Conservation (phyloP, 2,797 vertebrate species). For the Myotis vivesi region DNA sequence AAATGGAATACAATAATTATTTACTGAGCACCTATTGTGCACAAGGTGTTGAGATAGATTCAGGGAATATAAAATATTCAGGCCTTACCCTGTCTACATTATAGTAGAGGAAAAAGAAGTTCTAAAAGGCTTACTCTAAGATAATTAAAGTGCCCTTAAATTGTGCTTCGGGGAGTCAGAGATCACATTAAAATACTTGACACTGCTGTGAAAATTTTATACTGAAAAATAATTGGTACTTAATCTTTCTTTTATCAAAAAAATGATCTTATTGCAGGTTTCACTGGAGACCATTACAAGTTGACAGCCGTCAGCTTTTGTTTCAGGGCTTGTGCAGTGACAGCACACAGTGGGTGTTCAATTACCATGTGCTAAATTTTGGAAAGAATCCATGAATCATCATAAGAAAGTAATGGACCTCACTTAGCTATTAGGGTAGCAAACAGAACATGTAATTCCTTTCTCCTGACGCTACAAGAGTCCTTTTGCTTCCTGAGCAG, state of each 20-base stretch:
- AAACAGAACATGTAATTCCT: background rate
- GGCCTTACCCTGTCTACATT: background rate
- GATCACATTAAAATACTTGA: constrained; percentile 44
- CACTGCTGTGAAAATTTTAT: constrained; percentile 23
- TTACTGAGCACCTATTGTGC: background rate
- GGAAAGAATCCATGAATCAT: constrained; percentile 34
- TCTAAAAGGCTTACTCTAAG: background rate
- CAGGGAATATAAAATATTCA: background rate
- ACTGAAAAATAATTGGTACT: constrained; percentile 53
- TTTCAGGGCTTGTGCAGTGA: background rate
- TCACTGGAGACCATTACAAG: constrained; percentile 31
- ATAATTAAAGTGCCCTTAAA: background rate
- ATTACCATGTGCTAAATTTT: constrained; percentile 25
- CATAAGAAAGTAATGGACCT: background rate
- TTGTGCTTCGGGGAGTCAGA: background rate
- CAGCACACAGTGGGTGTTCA: constrained; percentile 61
- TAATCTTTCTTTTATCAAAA: constrained; percentile 46
- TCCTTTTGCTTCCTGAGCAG: constrained; percentile 28
- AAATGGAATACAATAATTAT: background rate
- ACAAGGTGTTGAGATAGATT: background rate
- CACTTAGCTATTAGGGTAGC: background rate
- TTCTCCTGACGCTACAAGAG: constrained; percentile 20
- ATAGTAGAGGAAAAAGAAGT: background rate
- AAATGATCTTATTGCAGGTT: constrained; percentile 40
- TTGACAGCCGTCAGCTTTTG: background rate